A percentile compares a stretch with the other conserved stretches of the same genome.
Conservation (phyloP, 2,797 vertebrate species). For the Erithacus rubecula region DNA sequence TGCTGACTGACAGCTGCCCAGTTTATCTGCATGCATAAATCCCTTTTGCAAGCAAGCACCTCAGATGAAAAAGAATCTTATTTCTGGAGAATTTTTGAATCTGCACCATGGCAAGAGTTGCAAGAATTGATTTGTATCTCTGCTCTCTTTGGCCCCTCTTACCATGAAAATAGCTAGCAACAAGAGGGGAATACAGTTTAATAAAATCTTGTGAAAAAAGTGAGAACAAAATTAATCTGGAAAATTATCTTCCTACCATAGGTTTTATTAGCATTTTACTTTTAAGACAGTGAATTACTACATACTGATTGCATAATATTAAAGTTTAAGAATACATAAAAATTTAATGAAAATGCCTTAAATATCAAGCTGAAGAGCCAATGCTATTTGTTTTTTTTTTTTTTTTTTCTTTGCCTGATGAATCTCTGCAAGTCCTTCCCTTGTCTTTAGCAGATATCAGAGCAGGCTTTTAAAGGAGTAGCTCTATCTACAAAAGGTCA, state of each 20-base stretch:
- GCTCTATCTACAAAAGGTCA: constrained; percentile 43
- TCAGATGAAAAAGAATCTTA: not conserved
- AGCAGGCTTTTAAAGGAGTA: constrained; percentile 22
- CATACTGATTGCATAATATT: not conserved
- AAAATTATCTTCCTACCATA: not conserved
- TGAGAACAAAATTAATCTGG: constrained; percentile 13
- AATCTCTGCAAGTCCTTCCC: not conserved
- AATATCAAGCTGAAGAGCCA: not conserved
- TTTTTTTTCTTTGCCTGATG: not conserved
- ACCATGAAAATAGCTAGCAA: not conserved
- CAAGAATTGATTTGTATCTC: not conserved
- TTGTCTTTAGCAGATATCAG: not conserved
- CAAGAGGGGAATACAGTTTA: not conserved
- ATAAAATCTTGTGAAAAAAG: not conserved
- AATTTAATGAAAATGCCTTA: constrained; percentile 23
- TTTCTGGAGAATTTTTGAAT: not conserved
- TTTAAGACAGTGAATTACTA: constrained; percentile 21
- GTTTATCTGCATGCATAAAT: not conserved
- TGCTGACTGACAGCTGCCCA: constrained; percentile 25
- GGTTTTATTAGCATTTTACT: constrained; percentile 30
- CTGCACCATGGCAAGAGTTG: not conserved
- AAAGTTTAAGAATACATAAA: constrained; percentile 36
- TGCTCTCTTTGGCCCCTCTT: not conserved
- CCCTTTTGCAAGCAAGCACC: not conserved
- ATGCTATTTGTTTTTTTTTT: not conserved